phyloP scores from a whole-genome alignment of 2,888 invertebrate species.

The Acleris literana region DNA sequence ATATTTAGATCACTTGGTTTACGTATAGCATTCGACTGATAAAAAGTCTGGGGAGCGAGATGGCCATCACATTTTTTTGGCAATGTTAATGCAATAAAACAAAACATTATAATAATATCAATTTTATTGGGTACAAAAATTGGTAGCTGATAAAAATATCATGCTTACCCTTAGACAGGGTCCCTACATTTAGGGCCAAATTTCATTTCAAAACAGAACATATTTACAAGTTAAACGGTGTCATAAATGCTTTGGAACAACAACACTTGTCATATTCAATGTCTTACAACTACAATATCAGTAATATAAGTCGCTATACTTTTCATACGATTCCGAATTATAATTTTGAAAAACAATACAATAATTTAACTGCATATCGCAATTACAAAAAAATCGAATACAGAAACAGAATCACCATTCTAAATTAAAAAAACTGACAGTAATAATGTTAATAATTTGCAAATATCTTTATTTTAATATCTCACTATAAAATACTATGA shows the following conservation, averaged over 20 bases:
- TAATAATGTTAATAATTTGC: too few relatives aligned
- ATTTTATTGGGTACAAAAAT: constrained; percentile 32
- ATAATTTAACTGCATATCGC: too few relatives aligned
- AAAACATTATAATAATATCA: constrained; percentile 17
- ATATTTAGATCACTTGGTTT: too few relatives aligned
- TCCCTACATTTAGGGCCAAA: constrained; percentile 7
- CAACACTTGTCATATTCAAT: constrained; percentile 36
- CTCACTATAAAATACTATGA: constrained; percentile 1
- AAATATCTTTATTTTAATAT: not conserved
- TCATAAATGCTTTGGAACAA: constrained; percentile 69
- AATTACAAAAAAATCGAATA: too few relatives aligned
- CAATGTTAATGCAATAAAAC: constrained; percentile 11
- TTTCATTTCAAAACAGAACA: constrained; percentile 18
- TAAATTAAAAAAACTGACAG: too few relatives aligned
- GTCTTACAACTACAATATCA: constrained; percentile 13
- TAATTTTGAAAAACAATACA: too few relatives aligned
- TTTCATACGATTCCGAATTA: not conserved
- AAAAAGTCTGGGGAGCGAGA: too few relatives aligned
- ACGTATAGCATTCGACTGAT: too few relatives aligned
- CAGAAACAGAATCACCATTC: too few relatives aligned
- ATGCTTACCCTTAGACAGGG: constrained; percentile 3
- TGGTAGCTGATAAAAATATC: constrained; percentile 37
- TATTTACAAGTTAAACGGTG: constrained; percentile 39
- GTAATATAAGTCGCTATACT: constrained; percentile 30
- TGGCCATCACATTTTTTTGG: too few relatives aligned